phyloP scores from a whole-genome alignment of 2,113 vertebrate species.

The Mormyrus iriodes region DNA sequence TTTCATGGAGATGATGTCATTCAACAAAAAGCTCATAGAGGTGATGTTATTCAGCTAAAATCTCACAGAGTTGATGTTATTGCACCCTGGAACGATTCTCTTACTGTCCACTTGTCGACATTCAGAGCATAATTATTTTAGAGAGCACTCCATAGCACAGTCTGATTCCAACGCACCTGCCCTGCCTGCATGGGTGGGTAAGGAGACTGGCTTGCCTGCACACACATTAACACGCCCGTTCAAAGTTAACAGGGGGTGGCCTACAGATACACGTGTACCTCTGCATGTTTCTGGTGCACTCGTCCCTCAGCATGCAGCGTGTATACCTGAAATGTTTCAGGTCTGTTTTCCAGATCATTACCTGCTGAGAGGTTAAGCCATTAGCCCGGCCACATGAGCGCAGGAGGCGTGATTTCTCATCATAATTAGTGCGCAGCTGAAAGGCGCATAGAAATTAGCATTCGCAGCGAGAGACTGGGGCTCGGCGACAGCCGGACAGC shows the following conservation, averaged over 20 bases:
- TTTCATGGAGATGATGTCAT: background rate
- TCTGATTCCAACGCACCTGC: background rate
- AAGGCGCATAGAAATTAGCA: constrained; percentile 26
- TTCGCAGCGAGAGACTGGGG: constrained; percentile 14
- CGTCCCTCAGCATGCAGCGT: background rate
- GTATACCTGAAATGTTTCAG: background rate
- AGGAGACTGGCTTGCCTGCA: background rate
- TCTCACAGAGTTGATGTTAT: background rate
- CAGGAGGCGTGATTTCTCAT: constrained; percentile 19
- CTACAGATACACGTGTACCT: background rate
- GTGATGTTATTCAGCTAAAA: background rate
- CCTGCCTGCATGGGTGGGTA: background rate
- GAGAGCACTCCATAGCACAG: background rate
- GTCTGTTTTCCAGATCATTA: constrained; percentile 25
- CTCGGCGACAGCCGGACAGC: constrained; percentile 9
- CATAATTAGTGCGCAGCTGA: constrained; percentile 35
- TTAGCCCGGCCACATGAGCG: constrained; percentile 3
- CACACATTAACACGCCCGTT: background rate
- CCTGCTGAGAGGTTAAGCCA: constrained; percentile 16
- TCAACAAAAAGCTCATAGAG: background rate
- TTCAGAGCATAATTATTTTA: background rate
- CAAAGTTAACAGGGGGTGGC: background rate
- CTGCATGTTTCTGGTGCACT: background rate
- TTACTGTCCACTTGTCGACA: background rate
- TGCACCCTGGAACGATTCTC: background rate